Evolutionary conservation across 2,113 vertebrate genomes (phyloP), one percentile per base, ranked within the genome.

Genomic region (Gymnobelideus leadbeateri): DNA sequence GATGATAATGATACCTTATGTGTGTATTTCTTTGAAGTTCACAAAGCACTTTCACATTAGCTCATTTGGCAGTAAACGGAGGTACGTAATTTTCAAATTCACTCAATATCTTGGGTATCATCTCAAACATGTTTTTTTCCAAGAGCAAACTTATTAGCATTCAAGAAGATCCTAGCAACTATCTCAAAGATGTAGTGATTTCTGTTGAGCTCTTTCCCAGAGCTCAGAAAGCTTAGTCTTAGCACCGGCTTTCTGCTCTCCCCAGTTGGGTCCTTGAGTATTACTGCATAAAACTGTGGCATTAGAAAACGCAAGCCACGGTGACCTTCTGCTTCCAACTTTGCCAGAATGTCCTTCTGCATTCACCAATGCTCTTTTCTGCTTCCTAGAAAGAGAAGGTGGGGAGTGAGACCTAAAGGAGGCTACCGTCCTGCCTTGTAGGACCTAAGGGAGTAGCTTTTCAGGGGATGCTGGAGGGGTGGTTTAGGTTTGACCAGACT

Each of bases 141-240:
- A 84, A 84, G 68, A 84, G 68, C 37, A 84, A 84, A 84, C n/a
- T 19, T 84, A 84, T 84, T 84, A 84, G 8, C 68, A 43, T 43
- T n/a, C 68, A 84, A 84, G 68, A 43, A 84, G n/a, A 84, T 84
- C n/a, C n/a, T 84, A 23, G 68, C 43, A 23, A 43, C 68, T 84
- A 21, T 43, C 68, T 84, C 68, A 84, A 43, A 84, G 68, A 84
- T 43, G 43, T 43, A 43, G n/a, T 43, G 68, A 84, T 84, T n/a
- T 19, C 61, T 84, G 19, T 43, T 7, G n/a, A 84, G n/a, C 43
- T 84, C 68, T 84, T 84, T 84, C 68, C 68, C 68, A 43, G 68
- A 84, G 68, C 68, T 84, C 68, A 84, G 68, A 84, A 84, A 84
- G 68, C 68, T 84, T 84, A 43, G 19, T 84, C 68, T 84, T 84